Percentiles rank a stretch among this genome's conserved stretches.
phyloP scores from a whole-genome alignment of 2,888 invertebrate genomes.

The Hypomecis punctinalis region DNA sequence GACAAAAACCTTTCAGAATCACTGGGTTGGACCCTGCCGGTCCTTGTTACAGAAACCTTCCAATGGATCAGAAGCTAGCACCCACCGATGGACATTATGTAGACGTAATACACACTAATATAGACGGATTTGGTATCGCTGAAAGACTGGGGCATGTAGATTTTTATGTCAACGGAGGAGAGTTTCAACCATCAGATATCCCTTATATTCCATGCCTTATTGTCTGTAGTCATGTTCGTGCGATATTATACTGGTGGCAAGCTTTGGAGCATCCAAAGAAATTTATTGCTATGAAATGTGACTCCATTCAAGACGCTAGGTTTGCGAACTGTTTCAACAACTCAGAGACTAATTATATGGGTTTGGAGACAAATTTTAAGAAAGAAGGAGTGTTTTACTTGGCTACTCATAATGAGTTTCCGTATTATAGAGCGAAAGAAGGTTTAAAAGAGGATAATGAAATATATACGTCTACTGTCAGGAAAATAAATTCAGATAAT shows the following conservation, averaged over 20 bases:
- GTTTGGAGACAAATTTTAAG: conserved; percentile 65
- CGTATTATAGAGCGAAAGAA: conserved; percentile 69
- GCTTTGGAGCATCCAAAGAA: conserved; percentile 74
- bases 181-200: conserved; percentile 73
- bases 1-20: conserved; percentile 65
- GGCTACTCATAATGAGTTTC: conserved; percentile 70
- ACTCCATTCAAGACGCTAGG: conserved; percentile 71
- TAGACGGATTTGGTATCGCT: conserved; percentile 78
- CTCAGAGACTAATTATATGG: conserved; percentile 64
- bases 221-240: conserved; percentile 68
- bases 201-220: conserved; percentile 70
- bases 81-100: conserved; percentile 63
- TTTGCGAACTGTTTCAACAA: conserved; percentile 70
- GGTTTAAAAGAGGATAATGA: conserved; percentile 71
- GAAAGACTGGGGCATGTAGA: conserved; percentile 73
- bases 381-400: conserved; percentile 71
- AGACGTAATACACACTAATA: conserved; percentile 75
- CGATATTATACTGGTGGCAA: conserved; percentile 74
- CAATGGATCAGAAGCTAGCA: conserved; percentile 56
- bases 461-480: conserved; percentile 61
- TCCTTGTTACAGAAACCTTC: conserved; percentile 69
- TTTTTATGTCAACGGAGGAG: conserved; percentile 76
- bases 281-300: conserved; percentile 69
- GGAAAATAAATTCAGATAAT: conserved; percentile 64
- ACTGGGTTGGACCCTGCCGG: conserved; percentile 78